These are phyloP conservation scores for Troides helena DNA, from an alignment of 2,888 invertebrate species.

Conservation along the genomic window DNA sequence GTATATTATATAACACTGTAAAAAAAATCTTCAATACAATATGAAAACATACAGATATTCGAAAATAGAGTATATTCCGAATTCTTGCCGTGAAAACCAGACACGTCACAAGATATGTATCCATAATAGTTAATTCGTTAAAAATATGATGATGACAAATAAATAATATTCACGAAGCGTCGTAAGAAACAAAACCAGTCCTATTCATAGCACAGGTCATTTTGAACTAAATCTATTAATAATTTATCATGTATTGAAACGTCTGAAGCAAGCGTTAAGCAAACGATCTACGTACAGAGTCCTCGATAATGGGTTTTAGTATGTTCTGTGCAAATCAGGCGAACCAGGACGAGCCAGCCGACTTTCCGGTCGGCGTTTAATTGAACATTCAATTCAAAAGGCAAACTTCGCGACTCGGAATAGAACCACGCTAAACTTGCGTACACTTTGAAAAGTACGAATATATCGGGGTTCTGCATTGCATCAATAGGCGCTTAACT, in stretches of 20 bases:
- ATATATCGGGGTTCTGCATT: constrained; percentile 20
- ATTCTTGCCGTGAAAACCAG: no score
- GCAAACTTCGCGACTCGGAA: constrained; percentile 43
- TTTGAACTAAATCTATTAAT: not conserved
- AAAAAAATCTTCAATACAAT: no score
- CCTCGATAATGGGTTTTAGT: constrained; percentile 10
- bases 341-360: constrained; percentile 30
- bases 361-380: constrained; percentile 44
- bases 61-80: no score
- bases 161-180: not conserved
- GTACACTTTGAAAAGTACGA: constrained; percentile 17
- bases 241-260: not conserved
- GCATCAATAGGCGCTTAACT: constrained; percentile 21
- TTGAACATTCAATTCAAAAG: constrained; percentile 54
- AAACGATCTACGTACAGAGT: not conserved
- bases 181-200: not conserved
- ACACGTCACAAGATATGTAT: no score
- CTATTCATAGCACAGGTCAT: not conserved
- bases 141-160: no score
- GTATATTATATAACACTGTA: no score
- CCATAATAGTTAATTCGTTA: no score
- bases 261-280: not conserved
- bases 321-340: constrained; percentile 20
- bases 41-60: no score
- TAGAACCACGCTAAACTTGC: constrained; percentile 19